Percentiles rank a stretch among this genome's conserved stretches.
These are phyloP conservation scores for Corapipo altera DNA, from an alignment of 2,113 vertebrate genomes.

Conservation along the genomic window DNA sequence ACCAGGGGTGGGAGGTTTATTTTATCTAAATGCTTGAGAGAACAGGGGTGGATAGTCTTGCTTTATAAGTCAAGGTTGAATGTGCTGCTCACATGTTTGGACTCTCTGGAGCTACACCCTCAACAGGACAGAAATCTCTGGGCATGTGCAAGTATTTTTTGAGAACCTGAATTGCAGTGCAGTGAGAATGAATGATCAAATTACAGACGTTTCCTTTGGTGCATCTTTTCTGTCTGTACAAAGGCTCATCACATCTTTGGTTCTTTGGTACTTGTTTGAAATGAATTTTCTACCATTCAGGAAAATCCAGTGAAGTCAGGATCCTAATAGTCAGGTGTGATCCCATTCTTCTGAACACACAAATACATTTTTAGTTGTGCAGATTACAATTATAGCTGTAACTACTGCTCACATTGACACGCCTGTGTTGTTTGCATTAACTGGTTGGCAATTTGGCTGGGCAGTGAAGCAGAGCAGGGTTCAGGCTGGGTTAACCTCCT, in stretches of 20 bases:
- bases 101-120: neutral
- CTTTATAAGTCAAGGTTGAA: neutral
- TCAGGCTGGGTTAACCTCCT: conserved; percentile 3
- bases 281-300: conserved; percentile 12
- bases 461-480: conserved; percentile 30
- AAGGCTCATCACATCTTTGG: conserved; percentile 14
- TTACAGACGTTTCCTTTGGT: neutral
- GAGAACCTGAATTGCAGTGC: neutral
- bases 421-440: neutral
- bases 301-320: neutral
- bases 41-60: neutral
- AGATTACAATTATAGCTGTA: neutral
- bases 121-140: neutral
- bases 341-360: neutral
- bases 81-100: neutral
- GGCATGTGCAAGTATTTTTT: neutral
- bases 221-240: neutral
- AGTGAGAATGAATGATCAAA: neutral
- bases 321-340: neutral
- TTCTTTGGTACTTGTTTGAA: neutral
- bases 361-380: neutral
- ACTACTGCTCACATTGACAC: neutral
- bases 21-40: neutral
- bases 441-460: conserved; percentile 21
- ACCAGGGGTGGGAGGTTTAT: neutral